phyloP scores from a whole-genome alignment of 2,888 invertebrate species.

The Thymelicus lineola region DNA sequence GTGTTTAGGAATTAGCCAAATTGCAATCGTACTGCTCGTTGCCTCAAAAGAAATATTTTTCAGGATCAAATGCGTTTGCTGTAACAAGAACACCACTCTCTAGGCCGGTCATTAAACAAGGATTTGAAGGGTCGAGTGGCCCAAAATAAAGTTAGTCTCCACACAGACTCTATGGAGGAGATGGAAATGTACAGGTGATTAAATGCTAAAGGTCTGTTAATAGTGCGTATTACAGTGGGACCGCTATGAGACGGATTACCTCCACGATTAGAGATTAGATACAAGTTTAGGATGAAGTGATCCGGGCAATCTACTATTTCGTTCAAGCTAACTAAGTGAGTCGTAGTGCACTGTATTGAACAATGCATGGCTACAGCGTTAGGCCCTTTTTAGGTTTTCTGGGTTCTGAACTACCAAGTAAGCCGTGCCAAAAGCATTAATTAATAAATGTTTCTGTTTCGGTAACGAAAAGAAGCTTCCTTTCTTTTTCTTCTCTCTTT shows the following conservation, averaged over 20 bases:
- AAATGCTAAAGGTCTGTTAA: slow-evolving; percentile 47
- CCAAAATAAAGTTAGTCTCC: slow-evolving; percentile 77
- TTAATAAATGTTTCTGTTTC: too few relatives aligned
- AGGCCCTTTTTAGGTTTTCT: too few relatives aligned
- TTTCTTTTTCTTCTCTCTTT: too few relatives aligned
- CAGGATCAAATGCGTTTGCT: slow-evolving; percentile 44
- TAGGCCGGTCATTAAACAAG: slow-evolving; percentile 80
- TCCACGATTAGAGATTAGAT: not conserved
- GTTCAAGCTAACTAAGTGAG: too few relatives aligned
- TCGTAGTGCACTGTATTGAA: too few relatives aligned
- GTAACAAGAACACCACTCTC: slow-evolving; percentile 47
- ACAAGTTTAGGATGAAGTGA: not conserved
- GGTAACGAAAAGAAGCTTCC: too few relatives aligned
- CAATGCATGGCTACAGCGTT: too few relatives aligned
- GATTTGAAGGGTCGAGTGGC: slow-evolving; percentile 81
- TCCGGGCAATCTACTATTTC: too few relatives aligned
- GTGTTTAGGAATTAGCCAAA: too few relatives aligned
- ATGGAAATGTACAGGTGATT: slow-evolving; percentile 68
- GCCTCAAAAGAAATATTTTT: not conserved
- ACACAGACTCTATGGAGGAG: slow-evolving; percentile 56
- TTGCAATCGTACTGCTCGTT: too few relatives aligned
- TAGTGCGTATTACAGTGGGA: not conserved
- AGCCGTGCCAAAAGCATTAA: too few relatives aligned
- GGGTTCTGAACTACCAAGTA: too few relatives aligned
- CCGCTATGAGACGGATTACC: slow-evolving; percentile 20